Percentiles rank a stretch among this genome's conserved stretches.
These are phyloP conservation scores for Diorhabda carinulata DNA, from an alignment of 1,140 invertebrate species.

Conservation along the genomic window DNA sequence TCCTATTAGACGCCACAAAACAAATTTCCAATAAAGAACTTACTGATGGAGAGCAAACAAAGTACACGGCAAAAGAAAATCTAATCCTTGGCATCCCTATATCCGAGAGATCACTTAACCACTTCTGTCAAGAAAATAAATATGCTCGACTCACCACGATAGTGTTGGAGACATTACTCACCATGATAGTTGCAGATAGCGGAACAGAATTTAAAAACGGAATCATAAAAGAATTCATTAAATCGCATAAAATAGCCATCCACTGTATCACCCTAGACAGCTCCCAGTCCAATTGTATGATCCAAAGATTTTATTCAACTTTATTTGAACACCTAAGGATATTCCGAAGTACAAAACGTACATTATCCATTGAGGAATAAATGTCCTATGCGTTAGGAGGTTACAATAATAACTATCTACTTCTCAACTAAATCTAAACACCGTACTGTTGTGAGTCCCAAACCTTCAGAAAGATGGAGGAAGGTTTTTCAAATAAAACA, in stretches of 20 bases:
- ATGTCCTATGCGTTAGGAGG: too few species aligned
- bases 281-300: slow-evolving; percentile 16
- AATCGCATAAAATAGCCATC: slow-evolving; percentile 20
- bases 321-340: slow-evolving; percentile 22
- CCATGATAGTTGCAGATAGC: slow-evolving; percentile 15
- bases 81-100: not conserved
- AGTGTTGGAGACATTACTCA: slow-evolving; percentile 8
- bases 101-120: not conserved
- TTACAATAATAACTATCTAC: too few species aligned
- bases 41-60: not conserved
- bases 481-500: too few species aligned
- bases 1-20: not conserved
- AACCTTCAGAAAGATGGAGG: too few species aligned
- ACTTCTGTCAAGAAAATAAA: not conserved
- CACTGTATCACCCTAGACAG: slow-evolving; percentile 18
- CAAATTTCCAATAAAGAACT: not conserved
- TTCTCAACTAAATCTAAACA: too few species aligned
- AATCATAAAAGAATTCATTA: slow-evolving; percentile 22
- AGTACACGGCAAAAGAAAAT: not conserved
- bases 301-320: slow-evolving; percentile 23
- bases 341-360: too few species aligned
- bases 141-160: not conserved
- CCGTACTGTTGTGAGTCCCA: too few species aligned
- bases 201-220: slow-evolving; percentile 21
- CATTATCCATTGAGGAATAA: too few species aligned